Evolutionary conservation across 1,140 invertebrate species (phyloP), one percentile per base, ranked within the genome.

Genomic region (Trachymyrmex cornetzi): DNA sequence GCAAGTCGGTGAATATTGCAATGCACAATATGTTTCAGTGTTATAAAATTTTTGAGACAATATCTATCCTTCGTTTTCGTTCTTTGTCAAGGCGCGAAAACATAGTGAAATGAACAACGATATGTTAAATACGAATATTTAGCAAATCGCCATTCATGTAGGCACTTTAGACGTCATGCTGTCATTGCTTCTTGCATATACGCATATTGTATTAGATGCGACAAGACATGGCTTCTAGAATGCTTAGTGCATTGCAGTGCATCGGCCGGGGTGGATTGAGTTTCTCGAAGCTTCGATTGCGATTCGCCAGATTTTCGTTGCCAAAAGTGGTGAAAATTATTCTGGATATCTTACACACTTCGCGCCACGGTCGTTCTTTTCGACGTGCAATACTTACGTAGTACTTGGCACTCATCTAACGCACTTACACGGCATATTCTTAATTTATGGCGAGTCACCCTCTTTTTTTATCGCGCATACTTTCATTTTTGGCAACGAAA

Each of bases 211-310:
- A 87, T 80, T 90, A 90, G 89, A 88, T 79, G 63, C 72, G 85
- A 87, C 75, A 66, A 38, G 87, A 90, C 89, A 88, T 92, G 87
- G 91, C 89, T 92, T 92, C 81, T 92, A 92, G 91, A 85, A 82
- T 61, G 90, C 87, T 91, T 91, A 90, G 85, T 82, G 90, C 90
- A 88, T 87, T 72, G 85, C 88, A 85, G 84, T 61, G 88, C 82
- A 81, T 90, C 88, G 88, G 88, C 85, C 77, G 84, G 87, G 90
- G 77, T 91, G 80, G 89, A 89, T 86, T 82, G 48, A 57, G 50
- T 57, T 69, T 53, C 19, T 38, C 48, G 30, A 82, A 27, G 57
- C 67, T 79, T 57, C 34, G 48, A 69, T 12, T 14, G n/a, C 57
- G 24, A 44, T 59, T 80, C 57, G 38, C 38, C 38, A 9, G 38